Conservation (phyloP, 2,888 invertebrate species). For the Clanis bilineata region DNA sequence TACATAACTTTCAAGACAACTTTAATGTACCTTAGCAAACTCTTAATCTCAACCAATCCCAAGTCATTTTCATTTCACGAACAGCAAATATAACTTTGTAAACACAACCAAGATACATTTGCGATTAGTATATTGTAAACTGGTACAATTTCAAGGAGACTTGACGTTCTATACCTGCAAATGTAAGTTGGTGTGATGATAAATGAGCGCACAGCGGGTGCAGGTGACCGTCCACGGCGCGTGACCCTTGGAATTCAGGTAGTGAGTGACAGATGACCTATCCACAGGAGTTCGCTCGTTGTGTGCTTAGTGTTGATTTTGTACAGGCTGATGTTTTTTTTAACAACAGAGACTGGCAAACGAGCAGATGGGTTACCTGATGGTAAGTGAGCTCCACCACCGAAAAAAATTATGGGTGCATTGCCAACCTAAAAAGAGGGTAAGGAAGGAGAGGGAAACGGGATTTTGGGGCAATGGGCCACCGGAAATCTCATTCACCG, state of each 20-base stretch:
- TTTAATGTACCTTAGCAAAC: background rate
- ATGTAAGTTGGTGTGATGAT: conserved; percentile 47
- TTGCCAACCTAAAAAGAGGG: too few species aligned
- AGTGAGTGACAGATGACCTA: conserved; percentile 59
- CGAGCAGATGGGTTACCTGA: too few species aligned
- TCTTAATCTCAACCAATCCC: background rate
- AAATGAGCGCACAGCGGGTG: conserved; percentile 67
- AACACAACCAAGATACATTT: background rate
- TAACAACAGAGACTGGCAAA: too few species aligned
- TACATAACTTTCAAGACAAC: background rate
- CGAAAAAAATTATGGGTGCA: too few species aligned
- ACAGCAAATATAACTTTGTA: conserved; percentile 22
- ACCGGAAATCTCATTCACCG: too few species aligned
- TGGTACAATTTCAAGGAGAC: background rate
- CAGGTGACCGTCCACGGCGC: conserved; percentile 60
- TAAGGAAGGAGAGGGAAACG: too few species aligned
- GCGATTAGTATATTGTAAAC: background rate
- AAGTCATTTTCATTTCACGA: conserved; percentile 1
- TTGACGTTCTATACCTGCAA: background rate
- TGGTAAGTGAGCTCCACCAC: too few species aligned
- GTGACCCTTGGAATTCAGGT: conserved; percentile 63
- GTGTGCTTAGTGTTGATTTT: conserved; percentile 35
- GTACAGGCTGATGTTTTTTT: conserved; percentile 27
- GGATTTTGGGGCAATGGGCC: too few species aligned
- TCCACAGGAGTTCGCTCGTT: conserved; percentile 44